phyloP scores from a whole-genome alignment of 2,888 invertebrate species.

The Ditula angustiorana region DNA sequence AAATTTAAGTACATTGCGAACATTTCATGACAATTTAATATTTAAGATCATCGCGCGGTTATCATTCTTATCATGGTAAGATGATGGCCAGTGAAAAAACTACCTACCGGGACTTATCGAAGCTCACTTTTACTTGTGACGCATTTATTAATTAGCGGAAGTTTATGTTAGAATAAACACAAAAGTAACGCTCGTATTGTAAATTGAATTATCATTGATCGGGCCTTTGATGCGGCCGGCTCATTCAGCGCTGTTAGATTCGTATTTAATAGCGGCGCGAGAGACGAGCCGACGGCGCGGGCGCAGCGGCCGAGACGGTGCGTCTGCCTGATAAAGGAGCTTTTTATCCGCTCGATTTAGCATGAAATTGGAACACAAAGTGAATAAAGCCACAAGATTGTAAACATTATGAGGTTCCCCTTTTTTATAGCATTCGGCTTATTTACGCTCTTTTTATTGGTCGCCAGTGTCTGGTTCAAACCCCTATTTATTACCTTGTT shows the following conservation, averaged over 20 bases:
- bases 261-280: constrained; percentile 69
- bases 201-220: constrained; percentile 75
- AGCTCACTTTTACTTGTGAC: background rate
- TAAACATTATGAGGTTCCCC: constrained; percentile 83
- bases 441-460: constrained; percentile 83
- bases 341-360: constrained; percentile 85
- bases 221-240: constrained; percentile 68
- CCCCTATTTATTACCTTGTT: constrained; percentile 83
- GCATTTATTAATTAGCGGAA: constrained; percentile 4
- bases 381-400: constrained; percentile 86
- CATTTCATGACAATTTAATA: no score
- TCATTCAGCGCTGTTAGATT: constrained; percentile 75
- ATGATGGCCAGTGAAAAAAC: no score
- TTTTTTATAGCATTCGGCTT: constrained; percentile 82
- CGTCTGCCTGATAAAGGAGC: constrained; percentile 83
- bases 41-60: no score
- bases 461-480: constrained; percentile 69
- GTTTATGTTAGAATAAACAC: constrained; percentile 49
- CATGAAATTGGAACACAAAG: constrained; percentile 86
- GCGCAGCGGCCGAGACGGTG: constrained; percentile 68
- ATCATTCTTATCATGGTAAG: no score
- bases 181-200: constrained; percentile 18
- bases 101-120: background rate
- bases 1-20: no score
- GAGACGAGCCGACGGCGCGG: constrained; percentile 41